phyloP scores from a whole-genome alignment of 2,888 invertebrate species.

The Patella pellucida region DNA sequence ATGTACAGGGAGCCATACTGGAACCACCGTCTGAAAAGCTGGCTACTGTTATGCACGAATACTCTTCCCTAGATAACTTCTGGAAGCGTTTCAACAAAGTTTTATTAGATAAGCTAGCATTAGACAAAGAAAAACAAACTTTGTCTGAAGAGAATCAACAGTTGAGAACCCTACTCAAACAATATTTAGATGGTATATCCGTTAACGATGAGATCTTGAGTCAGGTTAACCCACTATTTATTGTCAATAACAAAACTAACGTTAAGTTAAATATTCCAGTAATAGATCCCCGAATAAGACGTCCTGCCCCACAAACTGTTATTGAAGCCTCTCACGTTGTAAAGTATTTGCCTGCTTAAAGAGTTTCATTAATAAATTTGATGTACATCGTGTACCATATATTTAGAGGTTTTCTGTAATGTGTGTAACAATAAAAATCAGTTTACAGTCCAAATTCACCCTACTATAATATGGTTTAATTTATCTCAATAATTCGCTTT shows the following conservation, averaged over 20 bases:
- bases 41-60: slow-evolving; percentile 69
- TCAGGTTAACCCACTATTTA: slow-evolving; percentile 70
- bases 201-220: slow-evolving; percentile 71
- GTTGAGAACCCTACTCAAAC: slow-evolving; percentile 69
- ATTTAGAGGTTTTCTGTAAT: no score
- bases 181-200: slow-evolving; percentile 71
- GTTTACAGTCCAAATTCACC: no score
- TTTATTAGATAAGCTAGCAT: slow-evolving; percentile 74
- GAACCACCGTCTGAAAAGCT: slow-evolving; percentile 66
- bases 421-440: no score
- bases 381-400: no score
- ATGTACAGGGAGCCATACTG: slow-evolving; percentile 63
- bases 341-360: slow-evolving; percentile 37
- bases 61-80: slow-evolving; percentile 77
- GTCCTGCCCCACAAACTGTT: slow-evolving; percentile 57
- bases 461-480: no score
- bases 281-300: slow-evolving; percentile 59
- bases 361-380: no score
- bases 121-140: slow-evolving; percentile 71
- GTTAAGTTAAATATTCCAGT: slow-evolving; percentile 68
- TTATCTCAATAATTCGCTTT: no score
- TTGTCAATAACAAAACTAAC: slow-evolving; percentile 70
- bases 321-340: slow-evolving; percentile 62
- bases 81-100: slow-evolving; percentile 78
- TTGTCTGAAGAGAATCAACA: slow-evolving; percentile 77